Conservation (phyloP, 1,140 invertebrate genomes). For the Aphelenchoides fujianensis region DNA sequence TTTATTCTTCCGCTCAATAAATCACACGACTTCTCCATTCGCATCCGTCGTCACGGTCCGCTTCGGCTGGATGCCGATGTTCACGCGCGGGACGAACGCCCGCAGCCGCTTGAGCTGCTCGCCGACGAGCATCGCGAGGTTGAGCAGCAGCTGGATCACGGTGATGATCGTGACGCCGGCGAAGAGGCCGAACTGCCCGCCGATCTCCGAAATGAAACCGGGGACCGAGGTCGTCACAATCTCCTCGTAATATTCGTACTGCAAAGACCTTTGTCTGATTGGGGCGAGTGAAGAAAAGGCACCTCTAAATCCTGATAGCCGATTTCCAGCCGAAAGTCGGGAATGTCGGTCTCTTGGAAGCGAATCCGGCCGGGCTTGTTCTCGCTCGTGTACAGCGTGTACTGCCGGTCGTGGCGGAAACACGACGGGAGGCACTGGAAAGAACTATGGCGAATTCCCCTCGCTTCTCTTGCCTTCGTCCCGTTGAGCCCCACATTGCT, state of each 20-base stretch:
- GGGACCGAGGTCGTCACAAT: background rate
- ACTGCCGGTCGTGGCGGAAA: slow-evolving; percentile 1
- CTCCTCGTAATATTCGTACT: slow-evolving; percentile 22
- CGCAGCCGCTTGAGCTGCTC: background rate
- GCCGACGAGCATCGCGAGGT: slow-evolving; percentile 12
- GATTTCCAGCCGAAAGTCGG: slow-evolving; percentile 11
- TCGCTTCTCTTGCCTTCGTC: background rate
- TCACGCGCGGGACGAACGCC: background rate
- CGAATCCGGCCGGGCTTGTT: background rate
- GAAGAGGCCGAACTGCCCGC: slow-evolving; percentile 42
- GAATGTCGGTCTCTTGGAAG: background rate
- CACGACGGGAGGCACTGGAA: slow-evolving; percentile 19
- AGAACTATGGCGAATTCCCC: no score
- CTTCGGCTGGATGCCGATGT: no score
- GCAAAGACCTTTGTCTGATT: background rate
- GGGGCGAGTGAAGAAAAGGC: background rate
- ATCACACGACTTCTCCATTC: no score
- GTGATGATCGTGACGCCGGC: slow-evolving; percentile 38
- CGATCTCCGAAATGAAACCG: slow-evolving; percentile 45
- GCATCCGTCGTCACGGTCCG: no score
- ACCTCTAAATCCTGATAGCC: slow-evolving; percentile 16
- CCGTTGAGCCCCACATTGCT: slow-evolving; percentile 10
- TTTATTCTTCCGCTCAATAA: no score
- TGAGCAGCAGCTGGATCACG: slow-evolving; percentile 35
- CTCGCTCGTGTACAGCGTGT: slow-evolving; percentile 11